phyloP scores from a whole-genome alignment of 2,888 invertebrate species.

The Synanthedon tipuliformis region DNA sequence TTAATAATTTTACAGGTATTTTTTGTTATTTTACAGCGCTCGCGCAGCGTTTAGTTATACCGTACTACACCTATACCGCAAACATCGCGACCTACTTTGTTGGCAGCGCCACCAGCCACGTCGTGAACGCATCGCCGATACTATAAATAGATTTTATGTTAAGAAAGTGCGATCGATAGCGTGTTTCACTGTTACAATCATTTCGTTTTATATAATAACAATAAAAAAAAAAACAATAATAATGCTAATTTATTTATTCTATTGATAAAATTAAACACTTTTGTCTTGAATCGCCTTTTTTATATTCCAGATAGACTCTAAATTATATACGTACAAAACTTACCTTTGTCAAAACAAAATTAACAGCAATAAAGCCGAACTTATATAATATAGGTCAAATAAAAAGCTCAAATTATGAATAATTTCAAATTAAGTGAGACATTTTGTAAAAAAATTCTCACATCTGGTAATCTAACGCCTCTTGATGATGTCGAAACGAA shows the following conservation, averaged over 20 bases:
- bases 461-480: conserved; percentile 7
- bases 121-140: conserved; percentile 30
- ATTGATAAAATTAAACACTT: too few relatives aligned
- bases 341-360: too few relatives aligned
- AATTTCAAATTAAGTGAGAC: neutral
- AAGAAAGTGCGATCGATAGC: conserved; percentile 30
- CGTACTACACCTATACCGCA: conserved; percentile 9
- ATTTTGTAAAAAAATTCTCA: neutral
- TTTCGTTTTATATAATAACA: neutral
- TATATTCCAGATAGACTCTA: too few relatives aligned
- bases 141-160: conserved; percentile 50
- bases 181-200: neutral
- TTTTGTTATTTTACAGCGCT: conserved; percentile 10
- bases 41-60: conserved; percentile 27
- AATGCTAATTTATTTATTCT: too few relatives aligned
- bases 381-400: too few relatives aligned
- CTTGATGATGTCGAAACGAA: conserved; percentile 50
- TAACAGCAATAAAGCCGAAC: too few relatives aligned
- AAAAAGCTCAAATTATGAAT: too few relatives aligned
- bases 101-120: conserved; percentile 27
- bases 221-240: too few relatives aligned
- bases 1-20: too few relatives aligned
- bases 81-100: conserved; percentile 58
- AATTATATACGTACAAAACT: too few relatives aligned
- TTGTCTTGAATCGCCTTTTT: too few relatives aligned